Percentiles rank a stretch among this genome's conserved stretches.
phyloP scores from a whole-genome alignment of 2,888 invertebrate species.

The Plagodis pulveraria region DNA sequence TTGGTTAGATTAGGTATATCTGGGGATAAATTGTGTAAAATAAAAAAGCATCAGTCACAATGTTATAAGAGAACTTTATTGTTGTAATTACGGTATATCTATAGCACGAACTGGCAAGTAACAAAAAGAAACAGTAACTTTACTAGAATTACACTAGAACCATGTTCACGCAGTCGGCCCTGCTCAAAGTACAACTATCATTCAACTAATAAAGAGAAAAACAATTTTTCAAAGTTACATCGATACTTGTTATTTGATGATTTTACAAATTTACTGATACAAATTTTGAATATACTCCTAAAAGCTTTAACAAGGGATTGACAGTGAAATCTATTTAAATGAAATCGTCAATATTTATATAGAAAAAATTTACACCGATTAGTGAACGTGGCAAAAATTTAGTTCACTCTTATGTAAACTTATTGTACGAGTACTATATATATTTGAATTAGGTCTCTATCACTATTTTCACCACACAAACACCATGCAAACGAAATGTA shows the following conservation, averaged over 20 bases:
- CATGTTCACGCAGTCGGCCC: slow-evolving; percentile 72
- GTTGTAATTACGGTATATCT: slow-evolving; percentile 83
- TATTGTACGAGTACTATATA: slow-evolving; percentile 58
- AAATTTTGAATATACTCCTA: slow-evolving; percentile 70
- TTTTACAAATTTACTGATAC: slow-evolving; percentile 55
- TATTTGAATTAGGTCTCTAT: slow-evolving; percentile 51
- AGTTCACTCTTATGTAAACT: slow-evolving; percentile 58
- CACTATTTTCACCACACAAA: slow-evolving; percentile 33
- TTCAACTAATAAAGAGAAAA: slow-evolving; percentile 48
- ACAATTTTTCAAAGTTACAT: slow-evolving; percentile 58
- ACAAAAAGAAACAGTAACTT: slow-evolving; percentile 74
- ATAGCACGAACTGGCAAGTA: slow-evolving; percentile 84
- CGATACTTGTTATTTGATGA: slow-evolving; percentile 54
- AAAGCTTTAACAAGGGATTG: slow-evolving; percentile 67
- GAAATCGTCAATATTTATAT: slow-evolving; percentile 50
- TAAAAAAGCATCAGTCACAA: slow-evolving; percentile 60
- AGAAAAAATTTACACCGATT: slow-evolving; percentile 61
- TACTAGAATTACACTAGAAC: slow-evolving; percentile 79
- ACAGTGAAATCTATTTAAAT: slow-evolving; percentile 52
- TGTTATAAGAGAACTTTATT: slow-evolving; percentile 85
- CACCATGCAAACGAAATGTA: slow-evolving; percentile 3
- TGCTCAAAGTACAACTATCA: slow-evolving; percentile 58
- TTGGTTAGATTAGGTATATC: too few species aligned
- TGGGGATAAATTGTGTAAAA: slow-evolving; percentile 20
- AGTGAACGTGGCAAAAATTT: slow-evolving; percentile 56